Base-by-base conservation (phyloP, 2,797 vertebrate genomes). In the Lepilemur ruficaudatus region DNA sequence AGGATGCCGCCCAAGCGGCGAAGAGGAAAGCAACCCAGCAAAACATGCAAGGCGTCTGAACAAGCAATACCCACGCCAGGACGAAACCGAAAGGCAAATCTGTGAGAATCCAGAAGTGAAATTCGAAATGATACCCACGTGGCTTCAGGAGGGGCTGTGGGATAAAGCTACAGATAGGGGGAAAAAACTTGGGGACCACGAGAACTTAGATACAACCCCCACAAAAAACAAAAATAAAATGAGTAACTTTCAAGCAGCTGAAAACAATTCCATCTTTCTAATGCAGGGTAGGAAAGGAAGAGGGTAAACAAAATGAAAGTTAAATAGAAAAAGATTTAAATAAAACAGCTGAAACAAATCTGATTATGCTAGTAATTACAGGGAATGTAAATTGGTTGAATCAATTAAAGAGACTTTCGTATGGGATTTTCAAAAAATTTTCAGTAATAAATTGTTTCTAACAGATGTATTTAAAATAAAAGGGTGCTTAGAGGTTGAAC, bases 401-500 rank as follows among this genome's bases (percentile, higher is more conserved):
- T 79, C 76, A 67, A 96, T 93, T 35, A 84, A 80, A 91, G 48
- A 48, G 78, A 50, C 88, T 46, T 93, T 85, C 7, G 14, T 8
- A 23, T 30, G 52, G 28, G 57, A 46, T 73, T 95, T 43, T 57
- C 52, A 12, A 32, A 84, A 50, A 89, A 50, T 25, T 38, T 65
- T 15, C 57, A 28, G 61, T 57, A 59, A 75, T 35, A 78, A 50
- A 79, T 61, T 69, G 41, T 69, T 96, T 95, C 69, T 65, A 84
- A 59, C 65, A 75, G n/a, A 65, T 59, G 32, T 13, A 15, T 23
- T 91, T 84, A 73, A 67, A 90, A 79, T 78, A 57, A 72, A 93
- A 83, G 70, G n/a, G 32, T 93, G 35, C 35, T 50, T 76, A 35
- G 52, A 82, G 61, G 15, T 83, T 50, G 50, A 82, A 83, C 83